Conservation (phyloP, 2,113 vertebrate species). For the Phyllostomus discolor region DNA sequence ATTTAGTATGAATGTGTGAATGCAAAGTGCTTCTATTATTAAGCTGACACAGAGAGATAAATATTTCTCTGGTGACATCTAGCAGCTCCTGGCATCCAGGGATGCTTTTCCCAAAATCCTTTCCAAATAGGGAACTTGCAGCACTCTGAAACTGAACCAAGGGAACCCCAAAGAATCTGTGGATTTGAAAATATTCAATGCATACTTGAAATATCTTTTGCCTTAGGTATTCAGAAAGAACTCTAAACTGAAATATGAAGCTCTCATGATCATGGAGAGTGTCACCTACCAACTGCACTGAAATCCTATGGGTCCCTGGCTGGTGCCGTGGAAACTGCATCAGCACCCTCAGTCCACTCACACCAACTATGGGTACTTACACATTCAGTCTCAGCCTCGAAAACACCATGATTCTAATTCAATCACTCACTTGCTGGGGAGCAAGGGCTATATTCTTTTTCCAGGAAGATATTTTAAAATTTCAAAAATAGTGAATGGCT, state of each 20-base stretch:
- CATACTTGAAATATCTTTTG: conserved; percentile 32
- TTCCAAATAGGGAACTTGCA: conserved; percentile 57
- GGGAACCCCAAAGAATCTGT: conserved; percentile 52
- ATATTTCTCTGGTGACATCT: conserved; percentile 44
- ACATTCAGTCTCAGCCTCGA: not conserved
- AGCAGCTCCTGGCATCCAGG: conserved; percentile 35
- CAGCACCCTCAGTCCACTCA: not conserved
- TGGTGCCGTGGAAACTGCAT: not conserved
- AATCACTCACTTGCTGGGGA: not conserved
- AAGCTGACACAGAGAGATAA: not conserved
- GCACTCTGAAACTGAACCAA: not conserved
- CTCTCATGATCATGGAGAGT: not conserved
- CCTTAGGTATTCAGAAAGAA: conserved; percentile 2
- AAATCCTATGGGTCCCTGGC: not conserved
- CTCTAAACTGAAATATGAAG: not conserved
- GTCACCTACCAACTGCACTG: rapidly evolving
- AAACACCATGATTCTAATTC: not conserved
- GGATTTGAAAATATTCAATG: conserved; percentile 44
- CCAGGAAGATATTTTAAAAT: not conserved
- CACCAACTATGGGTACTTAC: not conserved
- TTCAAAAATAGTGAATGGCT: not conserved
- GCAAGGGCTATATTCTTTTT: not conserved
- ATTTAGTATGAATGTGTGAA: not conserved
- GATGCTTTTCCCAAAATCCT: conserved; percentile 30
- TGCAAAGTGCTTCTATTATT: conserved; percentile 28